A percentile compares a stretch with the other conserved stretches of the same genome.
These are phyloP conservation scores for Ochropacha duplaris DNA, from an alignment of 2,888 invertebrate genomes.

Conservation along the genomic window DNA sequence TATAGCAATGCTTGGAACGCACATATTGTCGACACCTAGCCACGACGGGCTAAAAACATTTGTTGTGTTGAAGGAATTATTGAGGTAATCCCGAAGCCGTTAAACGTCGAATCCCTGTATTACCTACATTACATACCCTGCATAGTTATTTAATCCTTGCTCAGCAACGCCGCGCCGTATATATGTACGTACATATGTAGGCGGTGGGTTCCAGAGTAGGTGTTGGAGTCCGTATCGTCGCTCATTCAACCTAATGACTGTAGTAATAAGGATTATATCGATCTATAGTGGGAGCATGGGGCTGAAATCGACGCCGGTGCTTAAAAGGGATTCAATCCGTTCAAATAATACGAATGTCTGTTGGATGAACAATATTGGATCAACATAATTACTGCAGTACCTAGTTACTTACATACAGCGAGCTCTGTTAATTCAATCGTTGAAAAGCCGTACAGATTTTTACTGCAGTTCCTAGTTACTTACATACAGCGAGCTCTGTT, in stretches of 20 bases:
- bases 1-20: slow-evolving; percentile 33
- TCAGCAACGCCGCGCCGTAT: slow-evolving; percentile 51
- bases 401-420: slow-evolving; percentile 27
- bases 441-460: slow-evolving; percentile 10
- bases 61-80: slow-evolving; percentile 76
- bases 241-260: slow-evolving; percentile 58
- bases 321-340: slow-evolving; percentile 69
- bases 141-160: slow-evolving; percentile 78
- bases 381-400: slow-evolving; percentile 47
- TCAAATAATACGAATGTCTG: slow-evolving; percentile 61
- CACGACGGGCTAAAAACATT: slow-evolving; percentile 70
- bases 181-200: slow-evolving; percentile 48
- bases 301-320: slow-evolving; percentile 61
- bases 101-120: slow-evolving; percentile 77
- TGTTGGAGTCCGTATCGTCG: slow-evolving; percentile 34
- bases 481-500: slow-evolving; percentile 40
- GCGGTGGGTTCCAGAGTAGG: slow-evolving; percentile 38
- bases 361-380: slow-evolving; percentile 36
- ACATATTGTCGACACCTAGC: slow-evolving; percentile 28
- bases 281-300: slow-evolving; percentile 39
- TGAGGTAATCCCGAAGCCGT: slow-evolving; percentile 80
- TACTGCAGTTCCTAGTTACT: slow-evolving; percentile 32
- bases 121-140: slow-evolving; percentile 77
- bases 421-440: slow-evolving; percentile 40
- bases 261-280: slow-evolving; percentile 62